These are phyloP conservation scores for Amazona vittata DNA, from an alignment of 2,113 vertebrate genomes.

Conservation along the genomic window DNA sequence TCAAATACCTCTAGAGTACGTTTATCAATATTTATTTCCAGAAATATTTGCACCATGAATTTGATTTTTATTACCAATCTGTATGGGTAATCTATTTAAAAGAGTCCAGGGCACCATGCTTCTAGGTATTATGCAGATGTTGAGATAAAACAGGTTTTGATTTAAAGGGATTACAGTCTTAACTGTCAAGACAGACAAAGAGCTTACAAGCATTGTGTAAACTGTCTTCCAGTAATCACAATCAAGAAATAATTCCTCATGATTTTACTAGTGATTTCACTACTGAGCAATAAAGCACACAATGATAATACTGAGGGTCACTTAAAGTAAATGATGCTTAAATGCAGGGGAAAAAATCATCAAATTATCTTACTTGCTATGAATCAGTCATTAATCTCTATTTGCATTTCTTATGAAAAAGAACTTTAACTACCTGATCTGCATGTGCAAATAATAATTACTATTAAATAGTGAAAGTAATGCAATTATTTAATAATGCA, in stretches of 20 bases:
- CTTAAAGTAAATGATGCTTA: slow-evolving; percentile 23
- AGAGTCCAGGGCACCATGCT: not conserved
- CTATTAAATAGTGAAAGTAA: slow-evolving; percentile 56
- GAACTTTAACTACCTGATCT: slow-evolving; percentile 48
- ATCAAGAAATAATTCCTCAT: slow-evolving; percentile 15
- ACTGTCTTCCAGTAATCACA: not conserved
- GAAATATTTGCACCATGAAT: not conserved
- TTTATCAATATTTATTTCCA: not conserved
- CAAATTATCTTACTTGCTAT: slow-evolving; percentile 35
- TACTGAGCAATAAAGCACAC: not conserved
- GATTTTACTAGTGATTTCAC: slow-evolving; percentile 44
- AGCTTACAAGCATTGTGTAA: not conserved
- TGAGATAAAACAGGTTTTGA: not conserved
- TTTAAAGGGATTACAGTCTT: not conserved
- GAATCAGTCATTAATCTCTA: slow-evolving; percentile 58
- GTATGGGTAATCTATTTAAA: not conserved
- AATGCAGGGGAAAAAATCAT: slow-evolving; percentile 31
- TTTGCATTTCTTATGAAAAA: slow-evolving; percentile 54
- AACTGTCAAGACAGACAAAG: not conserved
- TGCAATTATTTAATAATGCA: slow-evolving; percentile 67
- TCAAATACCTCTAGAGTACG: not conserved
- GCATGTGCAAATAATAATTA: slow-evolving; percentile 59
- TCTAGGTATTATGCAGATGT: not conserved
- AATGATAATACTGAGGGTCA: not conserved
- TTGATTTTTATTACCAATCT: not conserved